Base-by-base conservation (phyloP, 2,888 invertebrate species). In the Erebia palarica region DNA sequence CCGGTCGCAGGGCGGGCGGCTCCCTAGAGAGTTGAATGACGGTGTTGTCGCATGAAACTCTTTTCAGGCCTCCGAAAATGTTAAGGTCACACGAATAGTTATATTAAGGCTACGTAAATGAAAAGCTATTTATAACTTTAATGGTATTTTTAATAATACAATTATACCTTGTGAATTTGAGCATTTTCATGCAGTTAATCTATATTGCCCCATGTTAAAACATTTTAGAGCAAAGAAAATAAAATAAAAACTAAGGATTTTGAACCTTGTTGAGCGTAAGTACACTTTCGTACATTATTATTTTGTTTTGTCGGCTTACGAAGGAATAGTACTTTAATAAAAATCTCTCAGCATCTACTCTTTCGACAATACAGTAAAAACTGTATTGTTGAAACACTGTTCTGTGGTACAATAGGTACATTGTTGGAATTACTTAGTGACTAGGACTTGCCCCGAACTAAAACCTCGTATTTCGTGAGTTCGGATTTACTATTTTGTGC, bases 11-110 rank as follows among this genome's bases (percentile, higher is more conserved):
- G 78, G 83, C 81, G 84, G 82, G 79, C 78, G 77, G 79, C 79
- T 88, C 91, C 89, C 91, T 70, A 72, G 90, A 84, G 90, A 82
- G 78, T 78, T 78, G 79, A 81, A 81, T 80, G 78, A 75, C 87
- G 86, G 67, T n/a, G 68, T 58, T 70, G 86, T 81, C 86, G 84
- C 88, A 87, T 84, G 85, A 81, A 84, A 86, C 85, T 81, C 82
- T 80, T 49, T 67, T 67, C 80, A 84, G 27, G 47, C 44, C 81
- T 75, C 82, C 78, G 80, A 86, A 90, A 90, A 89, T 90, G 90
- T 84, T 88, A 91, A 91, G 90, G 90, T 90, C 86, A 86, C 65
- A 64, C 69, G 51, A 68, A 60, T 70, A 74, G 65, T 65, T 65
- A 67, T 36, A 49, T 65, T 49, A 27, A 65, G 57, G 58, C 14